Base-by-base conservation (phyloP, 64 coral and sea anemone genomes). In the Anthopleura sola region DNA sequence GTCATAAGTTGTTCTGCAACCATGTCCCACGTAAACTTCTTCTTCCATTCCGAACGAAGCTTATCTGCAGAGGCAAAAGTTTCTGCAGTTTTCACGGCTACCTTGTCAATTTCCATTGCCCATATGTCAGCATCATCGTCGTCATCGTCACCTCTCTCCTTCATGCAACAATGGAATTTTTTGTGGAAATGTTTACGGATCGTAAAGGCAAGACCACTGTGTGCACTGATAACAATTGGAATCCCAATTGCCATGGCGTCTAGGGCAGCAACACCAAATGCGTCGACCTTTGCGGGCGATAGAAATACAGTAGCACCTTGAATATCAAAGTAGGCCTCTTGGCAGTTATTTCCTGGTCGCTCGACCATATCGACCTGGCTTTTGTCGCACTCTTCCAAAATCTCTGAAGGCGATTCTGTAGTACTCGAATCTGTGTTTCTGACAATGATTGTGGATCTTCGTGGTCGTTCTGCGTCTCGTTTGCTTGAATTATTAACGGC, bases 231-330 rank as follows among this genome's bases (percentile, higher is more conserved):
- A 36, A 94, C 68, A 77, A 90, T 66, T 64, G 92, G 92, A 47
- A 94, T 86, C 1, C 85, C 85, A 12, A 83, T 86, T 54, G 88
- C 88, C 19, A 94, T 53, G 0, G 92, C 92, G 49, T 94, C 88
- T 20, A 94, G 55, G 5, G 92, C 84, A 7, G 79, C 17, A 6
- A 94, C 40, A 20, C 92, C 92, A 94, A 94, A 94, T 6, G 55
- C 49, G 29, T 90, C 88, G 11, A 48, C 49, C 19, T 34, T 11
- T 6, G 81, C 88, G 23, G 92, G 82, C 28, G 85, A 85, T 9
- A 94, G 19, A 34, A 90, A 82, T 12, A 94, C 14, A 0, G 92
- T 88, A 40, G 84, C 87, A 34, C 92, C 92, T 26, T 86, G 92
- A 33, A 94, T 57, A 68, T 94, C 92, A 21, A 87, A 53, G 17